phyloP scores from a whole-genome alignment of 2,888 invertebrate genomes.

The Poecilobothrus nobilitatus region DNA sequence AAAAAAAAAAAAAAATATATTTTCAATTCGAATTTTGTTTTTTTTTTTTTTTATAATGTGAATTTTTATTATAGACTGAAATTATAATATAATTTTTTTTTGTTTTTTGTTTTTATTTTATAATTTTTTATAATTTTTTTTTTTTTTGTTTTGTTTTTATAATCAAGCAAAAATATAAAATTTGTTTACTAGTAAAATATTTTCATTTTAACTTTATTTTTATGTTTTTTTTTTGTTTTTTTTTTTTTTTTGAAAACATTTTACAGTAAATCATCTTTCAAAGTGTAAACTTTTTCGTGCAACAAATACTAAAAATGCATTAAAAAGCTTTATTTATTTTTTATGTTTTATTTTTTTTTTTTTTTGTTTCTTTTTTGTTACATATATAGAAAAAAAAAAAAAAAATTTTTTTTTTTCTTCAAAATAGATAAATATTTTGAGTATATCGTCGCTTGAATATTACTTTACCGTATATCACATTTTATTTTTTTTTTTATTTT shows the following conservation, averaged over 20 bases:
- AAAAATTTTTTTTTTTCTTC: too few relatives aligned
- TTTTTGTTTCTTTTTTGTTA: background rate
- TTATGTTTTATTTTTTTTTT: background rate
- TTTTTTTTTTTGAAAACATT: background rate
- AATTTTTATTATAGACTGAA: background rate
- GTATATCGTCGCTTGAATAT: constrained; percentile 1
- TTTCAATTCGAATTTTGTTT: background rate
- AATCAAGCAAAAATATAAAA: constrained; percentile 6
- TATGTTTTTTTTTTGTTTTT: too few relatives aligned
- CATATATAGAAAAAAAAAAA: background rate
- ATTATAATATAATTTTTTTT: background rate
- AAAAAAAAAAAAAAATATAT: background rate
- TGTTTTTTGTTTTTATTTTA: too few relatives aligned
- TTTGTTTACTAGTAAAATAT: background rate
- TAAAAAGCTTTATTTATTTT: background rate
- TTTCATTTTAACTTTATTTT: background rate
- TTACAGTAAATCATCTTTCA: background rate
- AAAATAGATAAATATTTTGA: background rate
- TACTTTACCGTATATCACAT: background rate
- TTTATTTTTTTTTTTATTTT: background rate
- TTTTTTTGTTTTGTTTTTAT: background rate
- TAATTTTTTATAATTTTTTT: too few relatives aligned
- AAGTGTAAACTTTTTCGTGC: constrained; percentile 6
- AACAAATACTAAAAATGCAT: constrained; percentile 3
- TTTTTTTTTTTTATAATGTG: background rate